Conservation (phyloP, 2,113 vertebrate genomes). For the Bettongia penicillata region DNA sequence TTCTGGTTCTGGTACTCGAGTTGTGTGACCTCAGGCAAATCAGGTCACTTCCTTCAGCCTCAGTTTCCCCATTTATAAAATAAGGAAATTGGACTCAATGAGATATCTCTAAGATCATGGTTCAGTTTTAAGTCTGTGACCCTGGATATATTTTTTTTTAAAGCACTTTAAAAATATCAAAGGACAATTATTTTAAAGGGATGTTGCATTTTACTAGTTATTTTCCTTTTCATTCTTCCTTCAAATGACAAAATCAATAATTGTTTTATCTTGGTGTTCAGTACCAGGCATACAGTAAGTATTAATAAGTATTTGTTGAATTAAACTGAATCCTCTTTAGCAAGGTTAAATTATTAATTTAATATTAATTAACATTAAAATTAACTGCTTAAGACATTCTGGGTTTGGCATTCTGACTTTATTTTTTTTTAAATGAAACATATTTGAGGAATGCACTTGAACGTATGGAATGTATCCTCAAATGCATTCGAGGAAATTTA, state of each 20-base stretch:
- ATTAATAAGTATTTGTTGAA: neutral
- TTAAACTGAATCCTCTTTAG: neutral
- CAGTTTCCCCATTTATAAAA: neutral
- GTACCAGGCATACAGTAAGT: neutral
- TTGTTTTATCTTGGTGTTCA: neutral
- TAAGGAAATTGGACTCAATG: neutral
- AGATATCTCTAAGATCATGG: neutral
- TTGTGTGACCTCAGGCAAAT: neutral
- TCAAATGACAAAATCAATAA: neutral
- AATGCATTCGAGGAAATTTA: neutral
- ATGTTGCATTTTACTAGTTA: neutral
- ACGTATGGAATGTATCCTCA: neutral
- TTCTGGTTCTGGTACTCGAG: neutral
- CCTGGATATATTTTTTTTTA: neutral
- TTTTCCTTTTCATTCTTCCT: neutral
- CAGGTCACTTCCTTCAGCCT: neutral
- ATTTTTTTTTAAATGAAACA: neutral
- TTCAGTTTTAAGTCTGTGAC: neutral
- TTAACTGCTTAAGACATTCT: neutral
- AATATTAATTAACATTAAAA: too few relatives aligned
- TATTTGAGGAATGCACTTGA: neutral
- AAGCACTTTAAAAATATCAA: neutral
- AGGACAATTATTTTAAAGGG: neutral
- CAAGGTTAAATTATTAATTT: neutral
- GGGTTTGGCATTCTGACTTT: neutral